phyloP scores from a whole-genome alignment of 2,113 vertebrate genomes.

The Muntiacus muntjak region DNA sequence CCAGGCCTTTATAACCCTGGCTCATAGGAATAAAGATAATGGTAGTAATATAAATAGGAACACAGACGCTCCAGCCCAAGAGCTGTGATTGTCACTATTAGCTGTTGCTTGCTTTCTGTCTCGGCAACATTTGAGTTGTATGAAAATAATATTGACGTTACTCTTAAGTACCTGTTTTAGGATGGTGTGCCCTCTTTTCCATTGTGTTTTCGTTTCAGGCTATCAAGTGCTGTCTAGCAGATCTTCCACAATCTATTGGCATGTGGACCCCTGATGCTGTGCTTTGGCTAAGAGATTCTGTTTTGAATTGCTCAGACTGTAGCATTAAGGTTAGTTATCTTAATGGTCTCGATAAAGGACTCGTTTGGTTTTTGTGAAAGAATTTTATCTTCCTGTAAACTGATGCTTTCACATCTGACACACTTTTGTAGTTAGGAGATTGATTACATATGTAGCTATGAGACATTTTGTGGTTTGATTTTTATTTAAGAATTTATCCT shows the following conservation, averaged over 20 bases:
- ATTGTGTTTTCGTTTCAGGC: slow-evolving; percentile 79
- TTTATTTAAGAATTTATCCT: slow-evolving; percentile 15
- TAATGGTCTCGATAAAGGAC: not conserved
- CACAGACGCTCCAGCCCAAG: not conserved
- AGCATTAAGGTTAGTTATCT: slow-evolving; percentile 88
- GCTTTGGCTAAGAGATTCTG: slow-evolving; percentile 86
- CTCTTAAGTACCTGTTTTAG: not conserved
- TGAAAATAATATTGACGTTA: not conserved
- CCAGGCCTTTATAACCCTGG: not conserved
- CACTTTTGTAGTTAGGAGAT: not conserved
- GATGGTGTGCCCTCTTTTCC: not conserved
- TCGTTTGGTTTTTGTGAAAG: not conserved
- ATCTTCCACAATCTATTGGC: slow-evolving; percentile 82
- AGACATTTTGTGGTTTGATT: not conserved
- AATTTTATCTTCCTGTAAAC: not conserved
- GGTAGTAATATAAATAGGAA: not conserved
- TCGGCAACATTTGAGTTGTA: not conserved
- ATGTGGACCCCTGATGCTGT: slow-evolving; percentile 91
- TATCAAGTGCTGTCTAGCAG: slow-evolving; percentile 88
- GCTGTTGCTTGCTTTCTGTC: not conserved
- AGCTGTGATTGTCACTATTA: not conserved
- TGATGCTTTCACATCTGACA: not conserved
- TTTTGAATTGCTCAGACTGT: slow-evolving; percentile 83
- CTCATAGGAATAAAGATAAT: not conserved
- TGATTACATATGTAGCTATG: not conserved